These are phyloP conservation scores for Morone chrysops DNA, from an alignment of 2,113 vertebrate genomes.

Conservation along the genomic window DNA sequence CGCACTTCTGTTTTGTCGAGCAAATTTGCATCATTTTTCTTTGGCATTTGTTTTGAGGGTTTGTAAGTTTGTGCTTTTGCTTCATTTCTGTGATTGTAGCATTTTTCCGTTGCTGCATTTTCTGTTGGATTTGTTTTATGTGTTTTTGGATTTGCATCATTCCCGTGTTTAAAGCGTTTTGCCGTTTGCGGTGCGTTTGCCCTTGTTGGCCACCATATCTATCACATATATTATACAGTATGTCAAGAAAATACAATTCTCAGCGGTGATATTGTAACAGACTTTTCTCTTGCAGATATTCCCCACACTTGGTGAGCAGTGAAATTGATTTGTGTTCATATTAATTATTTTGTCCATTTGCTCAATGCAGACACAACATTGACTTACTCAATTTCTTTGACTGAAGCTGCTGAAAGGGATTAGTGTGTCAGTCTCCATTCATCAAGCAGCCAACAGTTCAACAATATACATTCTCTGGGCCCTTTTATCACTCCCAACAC, in stretches of 20 bases:
- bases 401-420: constrained; percentile 38
- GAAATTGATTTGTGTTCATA: constrained; percentile 39
- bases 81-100: no score
- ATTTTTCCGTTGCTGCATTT: no score
- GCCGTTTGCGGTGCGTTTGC: no score
- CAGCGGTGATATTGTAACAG: constrained; percentile 8
- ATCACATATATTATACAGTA: background rate
- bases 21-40: no score
- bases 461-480: constrained; percentile 58
- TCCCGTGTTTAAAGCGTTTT: no score
- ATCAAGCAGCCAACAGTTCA: constrained; percentile 49
- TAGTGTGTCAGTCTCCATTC: constrained; percentile 52
- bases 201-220: background rate
- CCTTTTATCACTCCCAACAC: constrained; percentile 85
- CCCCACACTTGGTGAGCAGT: constrained; percentile 9
- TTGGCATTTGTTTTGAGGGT: no score
- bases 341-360: constrained; percentile 51
- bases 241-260: constrained; percentile 1
- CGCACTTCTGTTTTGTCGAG: no score
- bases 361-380: constrained; percentile 40
- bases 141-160: no score
- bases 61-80: no score
- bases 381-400: constrained; percentile 11
- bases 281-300: constrained; percentile 36
- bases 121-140: no score